phyloP scores from a whole-genome alignment of 2,113 vertebrate species.

The Gnathonemus echidnorhynchus region DNA sequence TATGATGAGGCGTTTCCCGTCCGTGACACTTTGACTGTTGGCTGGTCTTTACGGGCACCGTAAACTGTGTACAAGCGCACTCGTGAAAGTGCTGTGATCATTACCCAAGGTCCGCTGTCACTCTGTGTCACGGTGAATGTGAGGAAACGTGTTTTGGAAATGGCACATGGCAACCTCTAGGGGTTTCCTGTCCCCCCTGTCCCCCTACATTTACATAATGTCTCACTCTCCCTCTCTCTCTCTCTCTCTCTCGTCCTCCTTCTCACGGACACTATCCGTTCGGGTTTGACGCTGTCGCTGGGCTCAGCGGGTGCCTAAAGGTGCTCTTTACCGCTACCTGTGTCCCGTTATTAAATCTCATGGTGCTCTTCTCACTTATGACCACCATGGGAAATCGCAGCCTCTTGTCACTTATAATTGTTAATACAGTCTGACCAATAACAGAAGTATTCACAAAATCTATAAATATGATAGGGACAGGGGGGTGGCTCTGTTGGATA shows the following conservation, averaged over 20 bases:
- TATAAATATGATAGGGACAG: not conserved
- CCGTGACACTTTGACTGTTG: not conserved
- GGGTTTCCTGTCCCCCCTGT: not conserved
- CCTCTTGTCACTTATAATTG: not conserved
- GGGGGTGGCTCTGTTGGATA: not conserved
- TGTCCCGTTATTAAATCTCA: not conserved
- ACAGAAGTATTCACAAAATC: not conserved
- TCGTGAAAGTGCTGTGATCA: not conserved
- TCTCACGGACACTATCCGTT: not conserved
- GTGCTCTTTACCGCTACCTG: not conserved
- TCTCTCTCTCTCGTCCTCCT: not conserved
- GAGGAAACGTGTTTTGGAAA: not conserved
- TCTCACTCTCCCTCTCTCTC: not conserved
- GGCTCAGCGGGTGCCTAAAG: not conserved
- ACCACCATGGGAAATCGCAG: not conserved
- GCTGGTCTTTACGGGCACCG: not conserved
- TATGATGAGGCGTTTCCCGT: too few relatives aligned
- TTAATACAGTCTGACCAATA: not conserved
- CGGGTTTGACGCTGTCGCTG: not conserved
- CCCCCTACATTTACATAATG: not conserved
- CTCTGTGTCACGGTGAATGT: not conserved
- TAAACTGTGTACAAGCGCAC: not conserved
- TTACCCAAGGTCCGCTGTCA: not conserved
- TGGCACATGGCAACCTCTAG: not conserved
- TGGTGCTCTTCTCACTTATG: not conserved